Conservation (phyloP, 2,888 invertebrate species). For the Pseudococcus viburni region DNA sequence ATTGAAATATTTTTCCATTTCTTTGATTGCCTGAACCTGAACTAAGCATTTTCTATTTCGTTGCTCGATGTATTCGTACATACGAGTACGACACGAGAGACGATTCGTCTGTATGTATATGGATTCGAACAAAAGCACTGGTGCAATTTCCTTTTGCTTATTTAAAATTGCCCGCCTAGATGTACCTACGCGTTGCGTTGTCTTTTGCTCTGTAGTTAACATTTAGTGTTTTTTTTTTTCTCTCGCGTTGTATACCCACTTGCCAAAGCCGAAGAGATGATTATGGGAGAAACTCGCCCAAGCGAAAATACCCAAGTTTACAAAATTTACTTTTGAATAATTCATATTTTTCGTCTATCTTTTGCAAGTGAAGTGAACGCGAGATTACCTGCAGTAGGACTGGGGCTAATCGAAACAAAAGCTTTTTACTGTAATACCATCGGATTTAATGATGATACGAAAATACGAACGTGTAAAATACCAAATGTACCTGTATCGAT, state of each 20-base stretch:
- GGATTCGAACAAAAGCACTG: neutral
- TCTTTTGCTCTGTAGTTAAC: neutral
- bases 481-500: too few species aligned
- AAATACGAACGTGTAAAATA: too few species aligned
- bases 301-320: conserved; percentile 40
- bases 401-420: conserved; percentile 18
- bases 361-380: neutral
- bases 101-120: neutral
- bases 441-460: too few species aligned
- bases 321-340: conserved; percentile 23
- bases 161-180: neutral
- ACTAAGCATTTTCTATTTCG: conserved; percentile 12
- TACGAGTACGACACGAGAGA: neutral
- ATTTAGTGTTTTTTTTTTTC: neutral
- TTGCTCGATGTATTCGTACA: neutral
- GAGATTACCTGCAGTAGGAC: neutral
- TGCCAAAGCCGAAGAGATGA: neutral
- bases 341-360: conserved; percentile 11
- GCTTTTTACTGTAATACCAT: conserved; percentile 22
- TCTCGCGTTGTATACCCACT: neutral
- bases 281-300: conserved; percentile 14
- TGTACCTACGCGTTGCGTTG: neutral
- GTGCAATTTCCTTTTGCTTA: conserved; percentile 1
- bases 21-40: conserved; percentile 12
- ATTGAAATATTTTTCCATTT: conserved; percentile 35